A percentile compares a stretch with the other conserved stretches of the same genome.
Evolutionary conservation across 2,888 invertebrate genomes (phyloP).

Genomic region (Drosophila parthenogenetica): DNA sequence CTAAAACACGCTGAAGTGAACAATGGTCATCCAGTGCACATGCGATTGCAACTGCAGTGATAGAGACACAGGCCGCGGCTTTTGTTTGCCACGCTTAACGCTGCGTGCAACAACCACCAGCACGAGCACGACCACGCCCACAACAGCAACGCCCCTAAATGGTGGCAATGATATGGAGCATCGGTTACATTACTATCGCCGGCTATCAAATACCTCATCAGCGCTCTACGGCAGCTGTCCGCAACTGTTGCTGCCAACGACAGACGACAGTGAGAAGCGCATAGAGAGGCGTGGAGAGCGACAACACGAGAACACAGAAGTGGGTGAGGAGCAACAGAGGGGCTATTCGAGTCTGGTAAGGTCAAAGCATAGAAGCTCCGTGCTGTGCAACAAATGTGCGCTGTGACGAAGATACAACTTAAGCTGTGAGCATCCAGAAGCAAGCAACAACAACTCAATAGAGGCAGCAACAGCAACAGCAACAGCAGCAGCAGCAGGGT

Average conservation of each 20-base stretch:
- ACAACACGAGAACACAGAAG: constrained; percentile 21
- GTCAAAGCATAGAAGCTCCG: constrained; percentile 68
- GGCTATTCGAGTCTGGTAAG: constrained; percentile 68
- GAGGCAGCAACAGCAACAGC: constrained; percentile 8
- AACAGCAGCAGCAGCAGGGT: neutral
- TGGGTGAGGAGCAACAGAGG: constrained; percentile 46
- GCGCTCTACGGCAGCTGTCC: constrained; percentile 83
- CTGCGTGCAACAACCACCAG: constrained; percentile 29
- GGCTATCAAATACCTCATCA: constrained; percentile 82
- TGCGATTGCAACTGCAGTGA: constrained; percentile 84
- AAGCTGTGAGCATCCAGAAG: constrained; percentile 79
- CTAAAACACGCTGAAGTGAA: constrained; percentile 40
- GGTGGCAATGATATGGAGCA: constrained; percentile 81
- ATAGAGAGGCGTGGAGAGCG: constrained; percentile 33
- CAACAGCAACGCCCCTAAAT: constrained; percentile 38
- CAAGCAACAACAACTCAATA: constrained; percentile 28
- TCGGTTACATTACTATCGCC: constrained; percentile 75
- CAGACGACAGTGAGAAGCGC: constrained; percentile 1
- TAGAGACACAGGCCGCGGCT: constrained; percentile 73
- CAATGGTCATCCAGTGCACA: constrained; percentile 84
- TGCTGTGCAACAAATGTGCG: constrained; percentile 83
- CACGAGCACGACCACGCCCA: constrained; percentile 28
- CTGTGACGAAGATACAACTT: constrained; percentile 84
- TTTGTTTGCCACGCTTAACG: constrained; percentile 53
- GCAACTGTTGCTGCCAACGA: constrained; percentile 66